These are phyloP conservation scores for Hephaestus fuliginosus DNA, from an alignment of 2,797 vertebrate species.

Conservation along the genomic window DNA sequence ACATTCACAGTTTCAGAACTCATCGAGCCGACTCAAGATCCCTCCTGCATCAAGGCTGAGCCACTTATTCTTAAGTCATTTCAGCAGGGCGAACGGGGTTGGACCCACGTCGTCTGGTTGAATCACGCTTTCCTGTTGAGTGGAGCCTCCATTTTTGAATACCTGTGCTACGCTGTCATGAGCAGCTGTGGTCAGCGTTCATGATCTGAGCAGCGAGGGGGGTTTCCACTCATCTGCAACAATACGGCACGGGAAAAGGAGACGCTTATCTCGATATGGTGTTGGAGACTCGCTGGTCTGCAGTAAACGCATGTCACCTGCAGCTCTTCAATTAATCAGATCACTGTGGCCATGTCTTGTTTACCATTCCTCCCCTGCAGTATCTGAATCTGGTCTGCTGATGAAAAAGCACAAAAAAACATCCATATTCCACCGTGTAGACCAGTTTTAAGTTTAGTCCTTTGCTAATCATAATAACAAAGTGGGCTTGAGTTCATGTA, in stretches of 20 bases:
- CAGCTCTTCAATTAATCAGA: constrained; percentile 11
- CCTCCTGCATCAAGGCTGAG: constrained; percentile 30
- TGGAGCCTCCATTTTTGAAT: constrained; percentile 8
- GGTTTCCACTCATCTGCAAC: constrained; percentile 22
- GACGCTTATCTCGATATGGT: constrained; percentile 14
- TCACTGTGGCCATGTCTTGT: constrained; percentile 1
- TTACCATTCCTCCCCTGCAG: background rate
- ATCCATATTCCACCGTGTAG: background rate
- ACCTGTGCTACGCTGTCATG: background rate
- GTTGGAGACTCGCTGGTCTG: background rate
- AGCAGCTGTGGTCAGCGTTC: constrained; percentile 21
- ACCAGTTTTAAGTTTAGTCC: background rate
- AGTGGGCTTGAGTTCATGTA: background rate
- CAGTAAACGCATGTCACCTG: background rate
- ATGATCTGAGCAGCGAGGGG: constrained; percentile 11
- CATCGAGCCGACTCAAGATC: constrained; percentile 42
- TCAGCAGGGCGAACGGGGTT: constrained; percentile 4
- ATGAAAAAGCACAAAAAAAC: background rate
- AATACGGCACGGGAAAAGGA: constrained; percentile 10
- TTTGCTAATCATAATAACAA: constrained; percentile 19
- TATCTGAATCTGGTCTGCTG: constrained; percentile 3
- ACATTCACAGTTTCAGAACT: constrained; percentile 47
- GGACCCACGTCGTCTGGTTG: constrained; percentile 29
- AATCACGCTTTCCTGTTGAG: constrained; percentile 4
- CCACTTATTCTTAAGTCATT: constrained; percentile 17